Evolutionary conservation across 2,113 vertebrate species (phyloP).

Genomic region (Strix aluco): DNA sequence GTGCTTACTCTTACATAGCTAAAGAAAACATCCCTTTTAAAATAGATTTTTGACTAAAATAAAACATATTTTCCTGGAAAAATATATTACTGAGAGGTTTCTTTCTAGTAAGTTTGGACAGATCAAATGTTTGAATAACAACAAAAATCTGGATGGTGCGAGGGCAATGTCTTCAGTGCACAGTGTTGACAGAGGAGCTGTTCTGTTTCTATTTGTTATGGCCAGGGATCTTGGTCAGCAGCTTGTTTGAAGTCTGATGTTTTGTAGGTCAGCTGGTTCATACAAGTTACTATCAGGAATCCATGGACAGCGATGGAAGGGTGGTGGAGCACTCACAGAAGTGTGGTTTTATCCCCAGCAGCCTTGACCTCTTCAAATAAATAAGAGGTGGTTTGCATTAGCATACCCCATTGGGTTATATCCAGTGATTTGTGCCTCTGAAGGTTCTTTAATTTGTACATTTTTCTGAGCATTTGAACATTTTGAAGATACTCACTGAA

Average conservation of each 20-base stretch:
- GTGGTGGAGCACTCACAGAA: not conserved
- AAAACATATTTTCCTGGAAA: not conserved
- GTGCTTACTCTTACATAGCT: not conserved
- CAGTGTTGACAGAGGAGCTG: not conserved
- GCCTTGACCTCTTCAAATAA: not conserved
- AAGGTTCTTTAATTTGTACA: not conserved
- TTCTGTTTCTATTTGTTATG: not conserved
- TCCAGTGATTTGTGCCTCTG: not conserved
- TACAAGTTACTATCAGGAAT: not conserved
- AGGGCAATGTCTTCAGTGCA: not conserved
- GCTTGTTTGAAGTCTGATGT: not conserved
- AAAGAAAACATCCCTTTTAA: not conserved
- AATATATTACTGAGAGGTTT: not conserved
- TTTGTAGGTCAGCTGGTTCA: not conserved
- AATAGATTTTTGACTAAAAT: not conserved
- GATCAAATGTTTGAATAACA: not conserved
- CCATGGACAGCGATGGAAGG: not conserved
- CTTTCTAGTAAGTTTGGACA: not conserved
- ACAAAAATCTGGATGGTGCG: rapidly evolving
- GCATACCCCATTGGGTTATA: not conserved
- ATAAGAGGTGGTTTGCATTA: not conserved
- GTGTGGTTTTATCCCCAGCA: not conserved
- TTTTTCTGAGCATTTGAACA: not conserved
- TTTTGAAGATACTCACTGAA: not conserved
- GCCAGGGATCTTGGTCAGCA: not conserved